Base-by-base conservation (phyloP, 2,888 invertebrate genomes). In the Papilio elwesi region DNA sequence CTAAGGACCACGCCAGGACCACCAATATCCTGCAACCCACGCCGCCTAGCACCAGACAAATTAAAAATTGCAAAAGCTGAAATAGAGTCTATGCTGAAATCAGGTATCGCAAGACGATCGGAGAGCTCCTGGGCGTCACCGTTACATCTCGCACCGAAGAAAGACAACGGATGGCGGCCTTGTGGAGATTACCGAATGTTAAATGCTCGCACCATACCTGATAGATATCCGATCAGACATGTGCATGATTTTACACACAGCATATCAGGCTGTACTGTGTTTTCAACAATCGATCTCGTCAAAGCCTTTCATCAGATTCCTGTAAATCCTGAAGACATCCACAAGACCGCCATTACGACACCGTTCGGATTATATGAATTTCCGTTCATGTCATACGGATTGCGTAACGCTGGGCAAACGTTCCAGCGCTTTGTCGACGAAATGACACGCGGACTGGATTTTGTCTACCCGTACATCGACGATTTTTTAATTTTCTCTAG, bases 331-430 rank as follows among this genome's bases (percentile, higher is more conserved):
- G 81, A 80, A 9, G 83, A 88, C 72, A 78, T 87, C 6, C 59
- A 55, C 0, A 84, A 85, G 74, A 84, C 84, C 0, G 84, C 81
- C 0, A 79, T 70, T 12, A 59, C 59, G 8, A 59, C 59, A 59
- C 59, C 59, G 9, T 59, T 59, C 16, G 59, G 59, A 12, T 15
- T n/a, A 10, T 59, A 15, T 36, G 59, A 59, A 59, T 59, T 59
- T 16, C 12, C 11, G 8, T 59, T 51, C 9, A 82, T 84, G 82
- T 75, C 76, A 0, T 89, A 87, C 36, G 87, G 88, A 4, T 77
- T 90, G 0, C 70, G 84, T 0, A 89, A 90, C 68, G 87, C 88
- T 0, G 86, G 81, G 0, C 86, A 88, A 69, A 85, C 85, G 0
- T 81, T 89, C 72, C 86, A 87, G 66, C 76, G 84, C 0, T 85